Percentiles rank a stretch among this genome's conserved stretches.
Conservation (phyloP, 2,113 vertebrate genomes). For the Oreochromis spilurus region DNA sequence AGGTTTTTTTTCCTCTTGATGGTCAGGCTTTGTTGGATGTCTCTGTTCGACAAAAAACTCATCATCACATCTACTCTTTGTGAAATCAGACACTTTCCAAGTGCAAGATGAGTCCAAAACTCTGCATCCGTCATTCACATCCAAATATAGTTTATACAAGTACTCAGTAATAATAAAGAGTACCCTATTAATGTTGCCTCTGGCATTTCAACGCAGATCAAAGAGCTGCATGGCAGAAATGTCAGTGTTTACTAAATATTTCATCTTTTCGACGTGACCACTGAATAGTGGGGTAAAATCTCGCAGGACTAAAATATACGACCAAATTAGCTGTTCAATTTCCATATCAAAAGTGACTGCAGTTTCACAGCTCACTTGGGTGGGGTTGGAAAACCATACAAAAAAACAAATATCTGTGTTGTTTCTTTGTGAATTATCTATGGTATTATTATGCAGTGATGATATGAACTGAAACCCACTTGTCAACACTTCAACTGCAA, state of each 20-base stretch:
- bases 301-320: constrained; percentile 15
- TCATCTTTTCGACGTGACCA: constrained; percentile 42
- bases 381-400: background rate
- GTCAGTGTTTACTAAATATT: constrained; percentile 51
- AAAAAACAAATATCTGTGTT: background rate
- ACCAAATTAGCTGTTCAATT: constrained; percentile 49
- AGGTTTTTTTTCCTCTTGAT: background rate
- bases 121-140: background rate
- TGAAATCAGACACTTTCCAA: background rate
- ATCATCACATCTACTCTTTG: background rate
- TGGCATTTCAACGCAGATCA: constrained; percentile 45
- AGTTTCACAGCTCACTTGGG: background rate
- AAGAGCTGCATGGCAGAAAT: constrained; percentile 36
- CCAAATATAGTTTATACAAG: constrained; percentile 27
- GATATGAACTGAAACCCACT: background rate
- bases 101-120: background rate
- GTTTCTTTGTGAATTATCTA: background rate
- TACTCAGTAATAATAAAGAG: background rate
- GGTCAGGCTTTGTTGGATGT: background rate
- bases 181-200: background rate
- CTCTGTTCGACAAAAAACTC: background rate
- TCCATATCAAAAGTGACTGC: constrained; percentile 49
- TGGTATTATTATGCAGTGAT: background rate
- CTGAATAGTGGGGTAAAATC: constrained; percentile 1
- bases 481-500: background rate